Evolutionary conservation across 2,888 invertebrate species (phyloP), one percentile per base, ranked within the genome.

Genomic region (Apamea crenata): DNA sequence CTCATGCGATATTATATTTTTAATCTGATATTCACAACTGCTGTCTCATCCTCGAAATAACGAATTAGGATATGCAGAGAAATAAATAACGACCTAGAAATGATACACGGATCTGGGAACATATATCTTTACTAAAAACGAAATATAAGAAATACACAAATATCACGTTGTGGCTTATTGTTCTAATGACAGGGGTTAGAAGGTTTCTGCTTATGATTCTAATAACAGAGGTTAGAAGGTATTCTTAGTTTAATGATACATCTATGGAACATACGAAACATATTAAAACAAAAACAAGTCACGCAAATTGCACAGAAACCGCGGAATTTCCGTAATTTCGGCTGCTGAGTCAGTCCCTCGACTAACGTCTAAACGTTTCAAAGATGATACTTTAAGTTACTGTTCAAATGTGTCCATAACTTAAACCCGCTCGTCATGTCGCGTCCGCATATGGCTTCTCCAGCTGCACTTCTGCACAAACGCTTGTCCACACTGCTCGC

Each of bases 381-480:
- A 44, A 12, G 18, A 21, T 29, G 12, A 29, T 44, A 44, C 25
- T 50, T 25, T 29, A 32, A 56, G 16, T 32, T 36, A n/a, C 12
- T 25, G 16, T 25, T 36, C 18, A n/a, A 50, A n/a, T 36, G n/a
- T 71, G 6, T 12, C n/a, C 36, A 69, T 2, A 65, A 71, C 18
- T 36, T 71, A 71, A 44, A 78, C 69, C 6, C 21, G 59, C 66
- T 84, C 78, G 14, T 82, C 83, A 32, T 89, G 89, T 53, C 78
- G 80, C 12, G 87, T 71, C n/a, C 82, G 72, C 90, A 89, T 87
- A 74, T 89, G 88, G 61, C 77, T 83, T 40, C 82, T 88, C 88
- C 83, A 89, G 40, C 87, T 89, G 8, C 88, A 88, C 69, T 89
- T 89, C 29, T 89, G 88, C 18, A 89, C 83, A 56, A 89, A 89